phyloP scores from a whole-genome alignment of 2,888 invertebrate species.

The Acronicta leporina region DNA sequence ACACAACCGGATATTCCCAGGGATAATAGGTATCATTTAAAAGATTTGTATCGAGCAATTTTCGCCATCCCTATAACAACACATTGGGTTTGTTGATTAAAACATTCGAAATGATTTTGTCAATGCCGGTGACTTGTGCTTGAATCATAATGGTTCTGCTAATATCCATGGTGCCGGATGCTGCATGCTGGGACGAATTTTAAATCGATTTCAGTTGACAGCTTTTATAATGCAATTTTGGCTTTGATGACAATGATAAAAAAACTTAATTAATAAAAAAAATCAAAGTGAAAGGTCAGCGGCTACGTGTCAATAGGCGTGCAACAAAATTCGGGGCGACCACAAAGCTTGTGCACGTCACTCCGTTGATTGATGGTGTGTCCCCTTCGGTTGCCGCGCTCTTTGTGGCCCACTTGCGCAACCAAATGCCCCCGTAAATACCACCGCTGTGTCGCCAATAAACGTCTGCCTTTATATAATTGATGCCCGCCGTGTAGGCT shows the following conservation, averaged over 20 bases:
- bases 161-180: conserved; percentile 36
- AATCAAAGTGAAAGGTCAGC: conserved; percentile 61
- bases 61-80: conserved; percentile 49
- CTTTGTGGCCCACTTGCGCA: conserved; percentile 72
- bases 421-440: conserved; percentile 71
- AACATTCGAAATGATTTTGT: conserved; percentile 60
- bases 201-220: conserved; percentile 28
- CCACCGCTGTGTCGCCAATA: conserved; percentile 60
- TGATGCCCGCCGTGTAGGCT: conserved; percentile 28
- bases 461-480: conserved; percentile 50
- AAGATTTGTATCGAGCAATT: conserved; percentile 69
- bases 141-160: conserved; percentile 55
- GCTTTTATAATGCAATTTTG: conserved; percentile 50
- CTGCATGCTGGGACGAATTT: conserved; percentile 42
- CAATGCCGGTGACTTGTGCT: conserved; percentile 61
- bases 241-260: conserved; percentile 29
- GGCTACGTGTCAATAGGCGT: conserved; percentile 69
- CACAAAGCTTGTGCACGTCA: conserved; percentile 82
- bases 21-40: conserved; percentile 71
- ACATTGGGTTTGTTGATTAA: conserved; percentile 47
- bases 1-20: conserved; percentile 53
- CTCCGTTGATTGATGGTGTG: conserved; percentile 78
- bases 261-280: conserved; percentile 53
- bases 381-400: conserved; percentile 55
- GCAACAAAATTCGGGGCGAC: conserved; percentile 69